A percentile compares a stretch with the other conserved stretches of the same genome.
Evolutionary conservation across 2,797 vertebrate genomes (phyloP).

Genomic region (Coreius guichenoti): DNA sequence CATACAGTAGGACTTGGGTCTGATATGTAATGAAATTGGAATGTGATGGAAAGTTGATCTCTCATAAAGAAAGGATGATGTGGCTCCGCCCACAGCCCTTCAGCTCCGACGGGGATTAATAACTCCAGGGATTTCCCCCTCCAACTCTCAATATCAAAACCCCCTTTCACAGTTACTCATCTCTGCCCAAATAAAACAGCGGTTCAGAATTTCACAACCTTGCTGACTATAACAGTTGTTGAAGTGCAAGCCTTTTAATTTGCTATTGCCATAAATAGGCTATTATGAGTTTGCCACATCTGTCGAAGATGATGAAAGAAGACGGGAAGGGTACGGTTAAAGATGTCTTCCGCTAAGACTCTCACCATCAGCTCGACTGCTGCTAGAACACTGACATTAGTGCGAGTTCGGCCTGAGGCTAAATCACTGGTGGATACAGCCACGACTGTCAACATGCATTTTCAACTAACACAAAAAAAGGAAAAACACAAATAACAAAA

Average conservation of each 20-base stretch:
- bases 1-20: conserved; percentile 61
- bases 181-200: conserved; percentile 38
- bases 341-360: conserved; percentile 55
- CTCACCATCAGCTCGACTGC: conserved; percentile 67
- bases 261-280: conserved; percentile 41
- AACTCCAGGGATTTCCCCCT: conserved; percentile 51
- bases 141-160: conserved; percentile 46
- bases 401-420: conserved; percentile 64
- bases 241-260: conserved; percentile 34
- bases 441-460: conserved; percentile 71
- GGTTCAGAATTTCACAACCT: conserved; percentile 9
- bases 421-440: conserved; percentile 67
- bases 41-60: conserved; percentile 62
- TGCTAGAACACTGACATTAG: conserved; percentile 69
- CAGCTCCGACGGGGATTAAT: conserved; percentile 55
- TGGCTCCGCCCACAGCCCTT: conserved; percentile 49
- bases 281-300: conserved; percentile 49
- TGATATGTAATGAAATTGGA: conserved; percentile 63
- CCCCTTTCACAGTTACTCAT: conserved; percentile 47
- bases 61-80: conserved; percentile 61
- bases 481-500: conserved; percentile 47
- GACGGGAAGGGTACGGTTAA: conserved; percentile 43
- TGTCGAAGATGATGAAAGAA: conserved; percentile 39
- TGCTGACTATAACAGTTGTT: conserved; percentile 22
- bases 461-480: conserved; percentile 64